Conservation (phyloP, 2,797 vertebrate species). For the Ciconia nigra region DNA sequence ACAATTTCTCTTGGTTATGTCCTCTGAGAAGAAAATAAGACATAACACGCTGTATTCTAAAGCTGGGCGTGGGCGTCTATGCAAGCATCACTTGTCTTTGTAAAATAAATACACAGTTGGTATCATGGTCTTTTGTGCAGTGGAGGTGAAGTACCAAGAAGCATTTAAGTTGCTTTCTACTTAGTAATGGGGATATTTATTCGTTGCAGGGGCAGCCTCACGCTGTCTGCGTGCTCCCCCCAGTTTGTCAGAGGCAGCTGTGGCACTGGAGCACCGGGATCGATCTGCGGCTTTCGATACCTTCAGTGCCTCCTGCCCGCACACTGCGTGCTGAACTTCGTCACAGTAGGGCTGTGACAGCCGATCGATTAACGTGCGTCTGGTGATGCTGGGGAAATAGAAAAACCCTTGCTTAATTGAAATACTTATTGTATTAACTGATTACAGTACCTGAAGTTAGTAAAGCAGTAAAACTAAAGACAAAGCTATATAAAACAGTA, state of each 20-base stretch:
- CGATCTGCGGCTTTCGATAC: background rate
- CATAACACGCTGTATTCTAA: background rate
- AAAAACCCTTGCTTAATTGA: background rate
- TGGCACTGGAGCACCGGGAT: rapidly evolving
- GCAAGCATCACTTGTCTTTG: background rate
- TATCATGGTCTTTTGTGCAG: background rate
- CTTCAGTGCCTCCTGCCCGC: rapidly evolving
- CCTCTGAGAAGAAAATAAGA: background rate
- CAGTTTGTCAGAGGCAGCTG: background rate
- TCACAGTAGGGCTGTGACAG: rapidly evolving
- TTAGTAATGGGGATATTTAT: background rate
- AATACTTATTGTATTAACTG: background rate
- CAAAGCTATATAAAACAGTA: background rate
- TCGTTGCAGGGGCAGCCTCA: background rate
- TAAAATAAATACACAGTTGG: background rate
- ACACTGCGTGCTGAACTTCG: rapidly evolving
- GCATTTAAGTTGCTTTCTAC: background rate
- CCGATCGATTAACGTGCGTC: rapidly evolving
- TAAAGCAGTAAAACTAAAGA: background rate
- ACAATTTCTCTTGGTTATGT: background rate
- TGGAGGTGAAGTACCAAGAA: background rate
- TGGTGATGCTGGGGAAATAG: background rate
- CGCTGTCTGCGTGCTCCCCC: background rate
- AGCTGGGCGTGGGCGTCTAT: background rate
- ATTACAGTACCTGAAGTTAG: background rate